phyloP scores from a whole-genome alignment of 1,140 invertebrate genomes.

The Notospermus geniculatus region DNA sequence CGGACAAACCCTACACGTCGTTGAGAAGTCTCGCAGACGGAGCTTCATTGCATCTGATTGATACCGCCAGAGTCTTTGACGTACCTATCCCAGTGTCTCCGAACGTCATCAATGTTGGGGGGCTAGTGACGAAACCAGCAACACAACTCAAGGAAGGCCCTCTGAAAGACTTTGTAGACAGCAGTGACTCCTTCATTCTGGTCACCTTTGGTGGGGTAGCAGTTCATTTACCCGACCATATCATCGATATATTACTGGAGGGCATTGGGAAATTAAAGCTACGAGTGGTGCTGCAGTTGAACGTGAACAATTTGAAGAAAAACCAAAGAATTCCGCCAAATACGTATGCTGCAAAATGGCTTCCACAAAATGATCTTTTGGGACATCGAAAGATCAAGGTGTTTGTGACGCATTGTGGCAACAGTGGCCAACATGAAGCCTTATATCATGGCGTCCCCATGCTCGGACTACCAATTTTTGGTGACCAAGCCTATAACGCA shows the following conservation, averaged over 20 bases:
- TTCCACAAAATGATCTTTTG: slow-evolving; percentile 62
- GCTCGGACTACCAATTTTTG: slow-evolving; percentile 24
- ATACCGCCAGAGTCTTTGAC: too few species aligned
- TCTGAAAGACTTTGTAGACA: neutral
- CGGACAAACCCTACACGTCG: too few species aligned
- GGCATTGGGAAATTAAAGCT: too few species aligned
- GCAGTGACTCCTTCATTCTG: neutral
- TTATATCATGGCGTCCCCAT: slow-evolving; percentile 33
- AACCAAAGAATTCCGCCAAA: neutral
- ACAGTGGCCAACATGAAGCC: slow-evolving; percentile 34
- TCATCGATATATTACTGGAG: too few species aligned
- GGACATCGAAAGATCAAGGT: slow-evolving; percentile 29
- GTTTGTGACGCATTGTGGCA: slow-evolving; percentile 39
- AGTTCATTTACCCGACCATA: too few species aligned
- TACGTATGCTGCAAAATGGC: slow-evolving; percentile 59
- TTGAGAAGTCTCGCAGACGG: too few species aligned
- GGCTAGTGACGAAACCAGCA: neutral
- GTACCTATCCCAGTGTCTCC: slow-evolving; percentile 11
- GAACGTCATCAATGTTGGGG: slow-evolving; percentile 4
- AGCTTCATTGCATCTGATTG: too few species aligned
- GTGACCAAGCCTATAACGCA: slow-evolving; percentile 26
- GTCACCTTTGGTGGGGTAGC: too few species aligned
- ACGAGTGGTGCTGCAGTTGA: too few species aligned
- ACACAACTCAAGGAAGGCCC: slow-evolving; percentile 3
- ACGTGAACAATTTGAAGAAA: too few species aligned